These are phyloP conservation scores for Bolborhynchus lineola DNA, from an alignment of 2,113 vertebrate species.

Conservation along the genomic window DNA sequence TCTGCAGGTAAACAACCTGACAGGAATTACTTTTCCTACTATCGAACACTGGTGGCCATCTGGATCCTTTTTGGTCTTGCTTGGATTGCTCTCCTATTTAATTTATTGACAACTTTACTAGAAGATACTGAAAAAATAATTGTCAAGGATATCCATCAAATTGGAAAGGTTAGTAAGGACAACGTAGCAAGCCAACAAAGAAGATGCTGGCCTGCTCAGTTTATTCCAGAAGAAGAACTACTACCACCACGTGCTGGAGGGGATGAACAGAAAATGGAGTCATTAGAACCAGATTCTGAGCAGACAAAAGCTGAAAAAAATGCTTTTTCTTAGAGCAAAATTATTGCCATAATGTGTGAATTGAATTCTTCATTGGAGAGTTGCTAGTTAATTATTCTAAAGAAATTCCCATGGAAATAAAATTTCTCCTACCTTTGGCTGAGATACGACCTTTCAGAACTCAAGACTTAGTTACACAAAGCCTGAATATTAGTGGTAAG, in stretches of 20 bases:
- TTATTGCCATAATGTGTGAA: neutral
- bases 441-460: neutral
- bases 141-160: conserved; percentile 52
- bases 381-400: neutral
- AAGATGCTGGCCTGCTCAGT: neutral
- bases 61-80: conserved; percentile 74
- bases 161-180: conserved; percentile 30
- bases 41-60: conserved; percentile 41
- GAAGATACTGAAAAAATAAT: conserved; percentile 70
- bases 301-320: neutral
- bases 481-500: neutral
- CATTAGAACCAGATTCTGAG: neutral
- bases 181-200: neutral
- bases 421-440: neutral
- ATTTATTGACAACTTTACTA: conserved; percentile 63
- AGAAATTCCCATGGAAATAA: neutral
- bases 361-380: neutral
- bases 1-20: conserved; percentile 36
- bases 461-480: neutral
- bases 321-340: neutral
- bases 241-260: neutral
- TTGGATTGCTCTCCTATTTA: conserved; percentile 74
- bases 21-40: conserved; percentile 49
- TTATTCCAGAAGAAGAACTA: neutral
- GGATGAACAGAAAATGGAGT: neutral